Conservation (phyloP, 2,797 vertebrate species). For the Carduelis carduelis region DNA sequence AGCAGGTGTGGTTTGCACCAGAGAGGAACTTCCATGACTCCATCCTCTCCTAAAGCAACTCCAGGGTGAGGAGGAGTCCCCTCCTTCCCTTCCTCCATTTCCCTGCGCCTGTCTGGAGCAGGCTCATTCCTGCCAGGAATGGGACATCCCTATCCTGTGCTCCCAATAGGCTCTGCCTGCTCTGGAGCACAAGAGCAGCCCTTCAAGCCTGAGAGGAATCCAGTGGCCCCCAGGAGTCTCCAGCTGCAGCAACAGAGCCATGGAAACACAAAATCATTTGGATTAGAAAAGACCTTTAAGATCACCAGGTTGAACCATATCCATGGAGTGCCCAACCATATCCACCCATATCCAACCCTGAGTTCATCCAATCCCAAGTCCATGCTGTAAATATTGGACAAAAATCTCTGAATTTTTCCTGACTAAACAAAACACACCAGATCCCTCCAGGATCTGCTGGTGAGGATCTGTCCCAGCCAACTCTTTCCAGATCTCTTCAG, state of each 20-base stretch:
- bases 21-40: background rate
- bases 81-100: background rate
- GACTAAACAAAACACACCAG: background rate
- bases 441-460: accelerated
- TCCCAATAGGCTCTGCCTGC: background rate
- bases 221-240: background rate
- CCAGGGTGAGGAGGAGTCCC: background rate
- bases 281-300: background rate
- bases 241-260: background rate
- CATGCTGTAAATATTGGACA: background rate
- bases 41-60: background rate
- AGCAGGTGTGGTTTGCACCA: background rate
- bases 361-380: background rate
- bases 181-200: background rate
- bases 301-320: background rate
- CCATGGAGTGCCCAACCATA: background rate
- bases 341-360: background rate
- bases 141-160: background rate
- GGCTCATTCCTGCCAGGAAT: background rate
- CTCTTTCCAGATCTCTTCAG: background rate
- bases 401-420: background rate
- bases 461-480: accelerated
- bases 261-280: background rate
- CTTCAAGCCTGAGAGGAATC: background rate
- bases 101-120: background rate